Percentiles rank a stretch among this genome's conserved stretches.
phyloP scores from a whole-genome alignment of 2,797 vertebrate species.

The Lagorchestes hirsutus region DNA sequence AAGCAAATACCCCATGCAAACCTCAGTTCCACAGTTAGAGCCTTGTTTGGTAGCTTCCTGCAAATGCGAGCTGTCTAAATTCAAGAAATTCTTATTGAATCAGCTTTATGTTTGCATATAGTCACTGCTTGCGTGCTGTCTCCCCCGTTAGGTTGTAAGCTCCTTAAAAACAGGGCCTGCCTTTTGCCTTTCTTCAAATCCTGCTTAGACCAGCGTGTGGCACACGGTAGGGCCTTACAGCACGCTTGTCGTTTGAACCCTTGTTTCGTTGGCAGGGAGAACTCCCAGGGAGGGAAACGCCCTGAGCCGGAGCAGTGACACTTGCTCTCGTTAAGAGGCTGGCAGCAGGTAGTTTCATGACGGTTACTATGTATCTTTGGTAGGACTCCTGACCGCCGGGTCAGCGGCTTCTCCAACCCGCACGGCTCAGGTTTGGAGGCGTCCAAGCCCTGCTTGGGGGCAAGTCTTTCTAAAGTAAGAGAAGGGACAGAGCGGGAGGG shows the following conservation, averaged over 20 bases:
- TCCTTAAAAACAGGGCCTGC: neutral
- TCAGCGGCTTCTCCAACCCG: too few relatives aligned
- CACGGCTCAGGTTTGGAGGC: neutral
- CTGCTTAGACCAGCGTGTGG: neutral
- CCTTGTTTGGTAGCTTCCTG: neutral
- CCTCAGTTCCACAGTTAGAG: neutral
- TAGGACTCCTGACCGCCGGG: neutral
- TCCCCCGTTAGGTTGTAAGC: neutral
- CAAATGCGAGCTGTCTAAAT: neutral
- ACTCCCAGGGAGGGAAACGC: neutral
- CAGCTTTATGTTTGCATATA: neutral
- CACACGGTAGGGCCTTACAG: neutral
- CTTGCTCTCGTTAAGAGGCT: neutral
- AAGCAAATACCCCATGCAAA: neutral
- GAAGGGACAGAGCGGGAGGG: neutral
- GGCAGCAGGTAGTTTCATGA: too few relatives aligned
- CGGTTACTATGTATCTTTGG: too few relatives aligned
- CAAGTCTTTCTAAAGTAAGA: neutral
- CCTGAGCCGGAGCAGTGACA: neutral
- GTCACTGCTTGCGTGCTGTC: neutral
- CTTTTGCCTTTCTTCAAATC: neutral
- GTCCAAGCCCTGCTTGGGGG: neutral
- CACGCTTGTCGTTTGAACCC: neutral
- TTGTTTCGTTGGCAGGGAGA: neutral
- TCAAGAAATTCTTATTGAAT: neutral